Conservation (phyloP, 2,797 vertebrate species). For the Crocodylus rhombifer region DNA sequence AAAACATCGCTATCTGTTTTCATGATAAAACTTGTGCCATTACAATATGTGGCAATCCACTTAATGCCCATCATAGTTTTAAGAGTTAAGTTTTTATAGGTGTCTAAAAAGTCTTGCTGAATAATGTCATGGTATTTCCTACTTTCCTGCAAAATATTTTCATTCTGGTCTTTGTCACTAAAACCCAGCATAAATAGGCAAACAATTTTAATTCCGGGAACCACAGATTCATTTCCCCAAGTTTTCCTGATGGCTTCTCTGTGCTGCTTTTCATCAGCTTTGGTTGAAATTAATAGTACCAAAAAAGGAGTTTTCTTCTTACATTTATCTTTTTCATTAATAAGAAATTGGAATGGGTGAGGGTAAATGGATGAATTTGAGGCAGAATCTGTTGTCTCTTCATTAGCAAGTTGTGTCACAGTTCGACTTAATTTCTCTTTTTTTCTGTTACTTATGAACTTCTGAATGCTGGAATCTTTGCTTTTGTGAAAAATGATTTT, state of each 20-base stretch:
- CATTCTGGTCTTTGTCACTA: accelerated
- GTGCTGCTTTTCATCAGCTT: neutral
- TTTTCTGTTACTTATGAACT: neutral
- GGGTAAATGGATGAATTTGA: neutral
- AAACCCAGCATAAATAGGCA: conserved; percentile 14
- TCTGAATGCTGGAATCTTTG: accelerated
- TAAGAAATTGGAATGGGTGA: conserved; percentile 12
- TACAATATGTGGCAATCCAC: conserved; percentile 35
- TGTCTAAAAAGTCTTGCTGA: conserved; percentile 55
- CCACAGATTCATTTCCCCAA: neutral
- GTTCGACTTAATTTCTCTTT: neutral
- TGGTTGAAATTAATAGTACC: conserved; percentile 30
- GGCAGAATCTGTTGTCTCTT: neutral
- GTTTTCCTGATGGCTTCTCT: neutral
- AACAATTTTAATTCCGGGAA: neutral
- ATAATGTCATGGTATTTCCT: neutral
- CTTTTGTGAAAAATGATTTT: neutral
- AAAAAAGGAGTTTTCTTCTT: conserved; percentile 5
- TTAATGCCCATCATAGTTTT: conserved; percentile 52
- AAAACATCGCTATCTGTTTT: conserved; percentile 53
- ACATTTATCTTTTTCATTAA: conserved; percentile 38
- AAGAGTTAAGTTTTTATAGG: conserved; percentile 41
- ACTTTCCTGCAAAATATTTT: neutral
- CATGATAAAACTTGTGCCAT: conserved; percentile 11
- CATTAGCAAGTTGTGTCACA: neutral